Conservation (phyloP, 2,888 invertebrate genomes). For the Parochlus steinenii region DNA sequence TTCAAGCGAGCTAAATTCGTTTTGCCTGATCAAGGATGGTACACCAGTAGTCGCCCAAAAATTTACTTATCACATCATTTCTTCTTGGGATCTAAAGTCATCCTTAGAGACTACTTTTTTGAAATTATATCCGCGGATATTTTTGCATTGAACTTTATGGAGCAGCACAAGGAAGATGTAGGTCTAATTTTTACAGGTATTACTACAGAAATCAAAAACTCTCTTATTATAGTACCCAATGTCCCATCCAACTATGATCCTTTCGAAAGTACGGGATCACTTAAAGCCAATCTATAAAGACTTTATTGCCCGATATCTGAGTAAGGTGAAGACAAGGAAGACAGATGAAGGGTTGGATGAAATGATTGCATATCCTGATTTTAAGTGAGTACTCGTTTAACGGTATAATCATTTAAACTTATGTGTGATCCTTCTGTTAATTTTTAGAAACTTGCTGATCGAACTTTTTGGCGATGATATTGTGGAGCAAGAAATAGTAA, state of each 20-base stretch:
- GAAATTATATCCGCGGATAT: constrained; percentile 67
- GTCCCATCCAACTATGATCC: constrained; percentile 51
- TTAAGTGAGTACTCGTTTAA: constrained; percentile 13
- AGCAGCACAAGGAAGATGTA: constrained; percentile 53
- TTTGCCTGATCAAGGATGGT: constrained; percentile 56
- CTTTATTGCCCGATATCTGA: constrained; percentile 53
- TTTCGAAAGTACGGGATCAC: constrained; percentile 55
- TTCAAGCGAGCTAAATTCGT: constrained; percentile 50
- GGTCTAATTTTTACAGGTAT: constrained; percentile 3
- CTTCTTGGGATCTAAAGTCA: constrained; percentile 65
- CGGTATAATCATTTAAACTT: constrained; percentile 15
- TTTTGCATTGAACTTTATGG: constrained; percentile 77
- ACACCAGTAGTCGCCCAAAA: constrained; percentile 51
- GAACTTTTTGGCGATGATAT: constrained; percentile 49
- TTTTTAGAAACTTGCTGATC: constrained; percentile 42
- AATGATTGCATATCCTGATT: constrained; percentile 9
- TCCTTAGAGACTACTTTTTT: constrained; percentile 64
- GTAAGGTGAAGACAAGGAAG: constrained; percentile 26
- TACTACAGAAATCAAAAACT: constrained; percentile 8
- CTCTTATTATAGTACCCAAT: constrained; percentile 46
- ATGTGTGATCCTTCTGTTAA: constrained; percentile 17
- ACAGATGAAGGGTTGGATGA: not conserved
- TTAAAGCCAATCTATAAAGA: constrained; percentile 55
- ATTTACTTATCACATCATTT: constrained; percentile 65
- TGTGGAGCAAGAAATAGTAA: constrained; percentile 66